Evolutionary conservation across 1,140 invertebrate genomes (phyloP).

Genomic region (Lucilia cuprina): DNA sequence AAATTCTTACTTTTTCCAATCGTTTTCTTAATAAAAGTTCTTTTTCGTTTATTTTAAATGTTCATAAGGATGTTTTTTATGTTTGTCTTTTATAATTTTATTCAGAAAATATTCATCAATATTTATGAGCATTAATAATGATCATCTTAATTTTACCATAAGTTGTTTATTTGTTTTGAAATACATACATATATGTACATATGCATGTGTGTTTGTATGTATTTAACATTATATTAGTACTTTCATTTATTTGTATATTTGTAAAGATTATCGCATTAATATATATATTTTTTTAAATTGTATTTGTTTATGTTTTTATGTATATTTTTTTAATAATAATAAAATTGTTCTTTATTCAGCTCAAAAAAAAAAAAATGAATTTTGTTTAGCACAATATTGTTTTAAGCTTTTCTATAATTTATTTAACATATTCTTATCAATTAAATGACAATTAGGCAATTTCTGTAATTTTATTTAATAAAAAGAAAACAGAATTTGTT

Average conservation of each 20-base stretch:
- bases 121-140: background rate
- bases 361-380: background rate
- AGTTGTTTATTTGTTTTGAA: background rate
- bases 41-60: no score
- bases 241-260: background rate
- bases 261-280: background rate
- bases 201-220: background rate
- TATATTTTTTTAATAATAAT: background rate
- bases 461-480: background rate
- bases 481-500: background rate
- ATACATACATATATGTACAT: no score
- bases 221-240: background rate
- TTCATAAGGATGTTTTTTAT: no score
- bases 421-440: background rate
- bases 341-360: background rate
- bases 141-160: background rate
- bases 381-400: background rate
- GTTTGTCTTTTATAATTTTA: constrained; percentile 10
- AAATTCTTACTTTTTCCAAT: no score
- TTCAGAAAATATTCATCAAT: background rate
- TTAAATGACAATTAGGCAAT: background rate
- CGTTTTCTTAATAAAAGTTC: no score
- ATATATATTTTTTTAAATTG: background rate
- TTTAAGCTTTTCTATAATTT: background rate
- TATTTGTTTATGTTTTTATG: background rate